A percentile compares a stretch with the other conserved stretches of the same genome.
These are phyloP conservation scores for Xiphophorus birchmanni DNA, from an alignment of 2,797 vertebrate species.

Conservation along the genomic window DNA sequence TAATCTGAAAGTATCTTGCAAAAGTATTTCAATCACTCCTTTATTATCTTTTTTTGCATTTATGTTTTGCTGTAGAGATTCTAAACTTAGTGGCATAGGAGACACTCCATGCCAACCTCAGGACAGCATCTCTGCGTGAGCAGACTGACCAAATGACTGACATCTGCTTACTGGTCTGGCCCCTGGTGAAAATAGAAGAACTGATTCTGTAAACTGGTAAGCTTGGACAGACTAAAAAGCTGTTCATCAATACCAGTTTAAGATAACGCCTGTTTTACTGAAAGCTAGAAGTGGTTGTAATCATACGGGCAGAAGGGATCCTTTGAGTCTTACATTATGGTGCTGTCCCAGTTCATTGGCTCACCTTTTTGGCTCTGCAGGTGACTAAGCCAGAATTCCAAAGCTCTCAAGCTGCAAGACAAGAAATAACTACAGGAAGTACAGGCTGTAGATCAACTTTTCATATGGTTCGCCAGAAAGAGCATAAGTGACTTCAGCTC, in stretches of 20 bases:
- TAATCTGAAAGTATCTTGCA: neutral
- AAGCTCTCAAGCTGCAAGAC: conserved; percentile 85
- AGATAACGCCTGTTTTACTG: neutral
- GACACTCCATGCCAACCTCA: too few relatives aligned
- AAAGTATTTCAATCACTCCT: neutral
- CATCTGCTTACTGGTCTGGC: too few relatives aligned
- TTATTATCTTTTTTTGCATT: neutral
- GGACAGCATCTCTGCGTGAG: too few relatives aligned
- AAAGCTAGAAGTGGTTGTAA: neutral
- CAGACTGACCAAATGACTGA: too few relatives aligned
- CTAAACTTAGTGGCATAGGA: too few relatives aligned
- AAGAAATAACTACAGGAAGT: neutral
- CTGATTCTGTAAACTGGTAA: neutral
- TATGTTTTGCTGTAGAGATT: neutral
- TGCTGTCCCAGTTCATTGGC: conserved; percentile 10
- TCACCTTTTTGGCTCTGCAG: conserved; percentile 91
- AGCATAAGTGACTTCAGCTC: conserved; percentile 35
- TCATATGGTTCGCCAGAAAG: neutral
- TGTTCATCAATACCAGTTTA: neutral
- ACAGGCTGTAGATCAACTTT: neutral
- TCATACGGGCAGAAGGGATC: neutral
- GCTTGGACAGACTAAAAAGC: neutral
- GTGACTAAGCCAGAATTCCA: conserved; percentile 96
- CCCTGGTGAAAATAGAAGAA: neutral
- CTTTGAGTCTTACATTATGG: neutral